Conservation (phyloP, 2,113 vertebrate genomes). For the Salvelinus sp. region DNA sequence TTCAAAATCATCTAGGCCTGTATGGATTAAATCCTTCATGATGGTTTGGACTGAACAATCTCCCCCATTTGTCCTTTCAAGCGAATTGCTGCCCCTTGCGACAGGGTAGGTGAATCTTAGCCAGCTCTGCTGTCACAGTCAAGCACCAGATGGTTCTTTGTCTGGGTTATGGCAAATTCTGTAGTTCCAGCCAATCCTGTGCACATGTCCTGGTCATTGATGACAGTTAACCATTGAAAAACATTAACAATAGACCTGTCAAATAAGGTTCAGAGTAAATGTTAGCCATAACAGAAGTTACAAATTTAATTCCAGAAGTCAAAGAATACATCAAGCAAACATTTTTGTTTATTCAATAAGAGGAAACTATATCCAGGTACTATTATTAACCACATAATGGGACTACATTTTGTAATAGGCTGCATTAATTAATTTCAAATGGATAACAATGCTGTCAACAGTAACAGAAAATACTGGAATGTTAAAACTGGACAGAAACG, state of each 20-base stretch:
- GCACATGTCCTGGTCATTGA: background rate
- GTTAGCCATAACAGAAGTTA: background rate
- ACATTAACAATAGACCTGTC: background rate
- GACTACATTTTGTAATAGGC: background rate
- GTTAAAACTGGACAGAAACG: background rate
- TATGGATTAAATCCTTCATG: background rate
- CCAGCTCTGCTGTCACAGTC: background rate
- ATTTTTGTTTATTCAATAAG: background rate
- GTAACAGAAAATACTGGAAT: background rate
- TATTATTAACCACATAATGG: background rate
- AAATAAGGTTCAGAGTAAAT: background rate
- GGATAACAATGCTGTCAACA: background rate
- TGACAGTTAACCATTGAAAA: background rate
- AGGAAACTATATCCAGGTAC: background rate
- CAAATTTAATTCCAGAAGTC: background rate
- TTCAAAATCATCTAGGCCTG: background rate
- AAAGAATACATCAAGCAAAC: background rate
- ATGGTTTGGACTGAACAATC: background rate
- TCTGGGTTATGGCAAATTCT: background rate
- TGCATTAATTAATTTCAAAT: background rate
- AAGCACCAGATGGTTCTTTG: background rate
- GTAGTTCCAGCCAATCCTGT: background rate
- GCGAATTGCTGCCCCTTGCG: background rate
- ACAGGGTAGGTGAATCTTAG: background rate
- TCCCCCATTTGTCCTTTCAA: background rate